Percentiles rank a stretch among this genome's conserved stretches.
phyloP scores from a whole-genome alignment of 2,797 vertebrate genomes.

The Holocentrus rufus region DNA sequence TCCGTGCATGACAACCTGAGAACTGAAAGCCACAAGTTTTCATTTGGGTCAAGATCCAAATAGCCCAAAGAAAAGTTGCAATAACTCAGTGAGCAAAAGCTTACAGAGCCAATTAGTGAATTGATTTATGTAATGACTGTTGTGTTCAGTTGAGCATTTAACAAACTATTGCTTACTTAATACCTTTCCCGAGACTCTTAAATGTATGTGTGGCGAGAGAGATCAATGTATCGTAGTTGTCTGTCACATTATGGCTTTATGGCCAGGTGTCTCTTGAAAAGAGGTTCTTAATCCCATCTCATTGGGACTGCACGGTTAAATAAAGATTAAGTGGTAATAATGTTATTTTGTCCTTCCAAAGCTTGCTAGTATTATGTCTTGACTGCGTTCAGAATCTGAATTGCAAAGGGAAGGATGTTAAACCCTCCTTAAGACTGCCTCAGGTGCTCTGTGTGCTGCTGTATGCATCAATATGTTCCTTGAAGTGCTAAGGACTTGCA shows the following conservation, averaged over 20 bases:
- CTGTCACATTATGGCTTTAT: no score
- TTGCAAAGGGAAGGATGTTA: conserved; percentile 27
- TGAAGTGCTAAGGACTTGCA: conserved; percentile 49
- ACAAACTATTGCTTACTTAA: background rate
- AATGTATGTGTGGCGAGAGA: background rate
- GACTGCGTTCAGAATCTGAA: conserved; percentile 11
- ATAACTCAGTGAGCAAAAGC: background rate
- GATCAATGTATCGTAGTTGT: no score
- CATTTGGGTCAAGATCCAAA: conserved; percentile 28
- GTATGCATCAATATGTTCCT: conserved; percentile 55
- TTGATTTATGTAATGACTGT: background rate
- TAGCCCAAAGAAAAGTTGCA: conserved; percentile 2
- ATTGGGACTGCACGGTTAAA: background rate
- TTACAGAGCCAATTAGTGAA: background rate
- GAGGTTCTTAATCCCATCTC: no score
- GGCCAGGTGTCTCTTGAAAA: no score
- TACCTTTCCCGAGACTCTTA: background rate
- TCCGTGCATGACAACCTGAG: conserved; percentile 11
- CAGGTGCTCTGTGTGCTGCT: conserved; percentile 44
- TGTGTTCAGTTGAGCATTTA: background rate
- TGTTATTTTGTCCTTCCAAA: background rate
- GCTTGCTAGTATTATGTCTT: background rate
- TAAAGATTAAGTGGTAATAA: background rate
- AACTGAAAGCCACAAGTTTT: conserved; percentile 26
- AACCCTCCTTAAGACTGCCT: conserved; percentile 31